Evolutionary conservation across 2,888 invertebrate genomes (phyloP), one percentile per base, ranked within the genome.

Genomic region (Volucella zonaria): DNA sequence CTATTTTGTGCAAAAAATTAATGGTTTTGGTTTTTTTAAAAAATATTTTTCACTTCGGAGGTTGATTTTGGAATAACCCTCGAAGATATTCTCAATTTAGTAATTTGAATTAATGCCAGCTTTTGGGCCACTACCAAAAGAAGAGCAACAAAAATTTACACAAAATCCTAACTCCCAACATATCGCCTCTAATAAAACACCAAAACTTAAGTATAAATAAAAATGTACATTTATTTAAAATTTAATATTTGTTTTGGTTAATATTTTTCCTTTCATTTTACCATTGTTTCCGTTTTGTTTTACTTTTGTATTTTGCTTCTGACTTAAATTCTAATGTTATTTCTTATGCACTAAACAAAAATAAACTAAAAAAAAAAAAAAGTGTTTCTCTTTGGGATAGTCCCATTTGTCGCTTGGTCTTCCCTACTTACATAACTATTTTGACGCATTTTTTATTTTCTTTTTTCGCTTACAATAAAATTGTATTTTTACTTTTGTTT

Each of bases 211-310:
- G 80, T 85, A 87, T 87, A 87, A 87, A 86, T 87, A 87, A 86
- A 52, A 86, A 86, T 86, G 82, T 87, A 87, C 87, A 87, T 87
- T 87, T 86, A 87, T 87, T 87, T 75, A 77, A 45, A 67, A 51
- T 71, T 83, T 66, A 80, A 75, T 74, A 74, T 85, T 76, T 74
- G 74, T 86, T 82, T 86, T 86, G 86, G 86, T 86, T 82, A 86
- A 86, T 70, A 68, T 54, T 77, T 67, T 78, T 62, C 40, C 78
- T 31, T 82, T 71, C 73, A 45, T 74, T 58, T 15, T 82, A 67
- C 67, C 62, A 49, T 45, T 49, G 14, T 56, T 66, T 52, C 38
- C 18, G 8, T 54, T 45, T 8, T 66, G 31, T 58, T 51, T 45
- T 51, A 12, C n/a, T 42, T 71, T 85, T 54, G 31, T 31, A 31